phyloP scores from a whole-genome alignment of 2,797 vertebrate species.

The Meriones psammophilus region DNA sequence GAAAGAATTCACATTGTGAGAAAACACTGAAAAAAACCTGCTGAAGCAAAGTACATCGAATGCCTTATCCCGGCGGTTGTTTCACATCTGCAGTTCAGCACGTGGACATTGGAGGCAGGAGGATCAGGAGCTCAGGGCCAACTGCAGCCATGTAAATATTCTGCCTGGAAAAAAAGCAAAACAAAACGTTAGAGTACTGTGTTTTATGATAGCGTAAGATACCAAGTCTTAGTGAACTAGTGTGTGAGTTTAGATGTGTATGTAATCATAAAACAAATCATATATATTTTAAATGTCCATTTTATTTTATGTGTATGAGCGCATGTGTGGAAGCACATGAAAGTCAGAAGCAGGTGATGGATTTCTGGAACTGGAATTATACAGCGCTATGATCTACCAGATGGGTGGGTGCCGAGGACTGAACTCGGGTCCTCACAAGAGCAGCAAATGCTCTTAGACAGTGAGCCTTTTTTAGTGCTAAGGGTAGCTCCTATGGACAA shows the following conservation, averaged over 20 bases:
- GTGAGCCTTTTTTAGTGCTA: not conserved
- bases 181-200: not conserved
- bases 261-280: not conserved
- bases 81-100: not conserved
- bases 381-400: not conserved
- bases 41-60: not conserved
- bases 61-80: not conserved
- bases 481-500: not conserved
- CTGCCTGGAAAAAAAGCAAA: not conserved
- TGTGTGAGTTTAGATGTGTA: not conserved
- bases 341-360: not conserved
- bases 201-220: not conserved
- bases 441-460: not conserved
- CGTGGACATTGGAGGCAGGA: not conserved
- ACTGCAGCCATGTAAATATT: not conserved
- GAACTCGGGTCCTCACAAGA: not conserved
- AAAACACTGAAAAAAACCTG: constrained; percentile 19
- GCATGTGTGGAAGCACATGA: not conserved
- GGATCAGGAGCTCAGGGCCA: not conserved
- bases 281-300: not conserved
- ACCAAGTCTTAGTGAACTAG: not conserved
- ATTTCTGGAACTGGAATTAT: not conserved
- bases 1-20: not conserved
- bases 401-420: too few relatives aligned
- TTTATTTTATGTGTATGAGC: not conserved